phyloP scores from a whole-genome alignment of 1,140 invertebrate species.

The Drosophila biarmipes region DNA sequence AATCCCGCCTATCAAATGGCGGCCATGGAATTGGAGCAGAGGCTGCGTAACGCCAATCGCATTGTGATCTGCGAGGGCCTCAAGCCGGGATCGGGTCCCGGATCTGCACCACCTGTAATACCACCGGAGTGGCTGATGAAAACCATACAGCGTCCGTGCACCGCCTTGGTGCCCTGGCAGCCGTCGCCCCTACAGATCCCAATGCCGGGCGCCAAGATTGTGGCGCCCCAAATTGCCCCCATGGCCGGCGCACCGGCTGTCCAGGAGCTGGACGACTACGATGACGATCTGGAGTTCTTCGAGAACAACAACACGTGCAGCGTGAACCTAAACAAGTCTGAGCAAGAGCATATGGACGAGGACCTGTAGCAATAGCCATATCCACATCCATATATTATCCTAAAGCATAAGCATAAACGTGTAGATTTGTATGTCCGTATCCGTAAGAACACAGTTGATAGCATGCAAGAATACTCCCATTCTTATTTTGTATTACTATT shows the following conservation, averaged over 20 bases:
- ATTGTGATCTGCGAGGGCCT: conserved; percentile 90
- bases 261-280: conserved; percentile 71
- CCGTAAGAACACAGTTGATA: conserved; percentile 22
- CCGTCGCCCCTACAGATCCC: conserved; percentile 88
- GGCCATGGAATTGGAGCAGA: conserved; percentile 85
- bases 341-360: conserved; percentile 76
- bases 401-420: conserved; percentile 29
- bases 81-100: conserved; percentile 86
- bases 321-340: conserved; percentile 81
- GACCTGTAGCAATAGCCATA: conserved; percentile 65
- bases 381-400: conserved; percentile 16
- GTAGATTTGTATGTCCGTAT: conserved; percentile 42
- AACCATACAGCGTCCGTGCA: conserved; percentile 88
- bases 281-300: conserved; percentile 71
- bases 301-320: conserved; percentile 83
- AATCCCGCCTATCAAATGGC: conserved; percentile 77
- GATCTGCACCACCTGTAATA: conserved; percentile 72
- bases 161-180: conserved; percentile 91
- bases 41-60: conserved; percentile 86
- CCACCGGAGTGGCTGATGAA: conserved; percentile 73
- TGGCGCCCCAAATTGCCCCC: background rate
- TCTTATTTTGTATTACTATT: conserved; percentile 50
- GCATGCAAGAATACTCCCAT: conserved; percentile 39
- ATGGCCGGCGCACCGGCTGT: background rate
- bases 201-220: conserved; percentile 83